Evolutionary conservation across 1,140 invertebrate species (phyloP), one percentile per base, ranked within the genome.

Genomic region (Linepithema humile): DNA sequence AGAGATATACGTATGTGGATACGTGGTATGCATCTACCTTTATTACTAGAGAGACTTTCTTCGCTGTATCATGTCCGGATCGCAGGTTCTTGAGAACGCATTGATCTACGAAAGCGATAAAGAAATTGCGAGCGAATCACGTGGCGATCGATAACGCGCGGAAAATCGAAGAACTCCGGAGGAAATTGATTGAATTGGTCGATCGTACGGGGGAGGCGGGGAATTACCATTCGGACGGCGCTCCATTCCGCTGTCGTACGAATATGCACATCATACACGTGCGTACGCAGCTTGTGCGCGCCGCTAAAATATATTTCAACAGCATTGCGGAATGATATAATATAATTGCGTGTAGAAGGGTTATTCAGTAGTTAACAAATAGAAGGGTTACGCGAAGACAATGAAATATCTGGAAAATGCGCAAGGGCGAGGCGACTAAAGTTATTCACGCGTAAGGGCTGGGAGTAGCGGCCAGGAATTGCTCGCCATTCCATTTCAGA

Each of bases 341-440:
- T 65, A 65, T 80, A 80, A 80, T 70, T 70, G 7, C 48, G 12
- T 29, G 64, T 9, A 38, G 57, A 55, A 40, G 64, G 64, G 35
- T 80, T 80, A 80, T 80, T 70, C 64, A 40, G 75, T 17, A 70
- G 64, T 80, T 80, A 80, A 70, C 64, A 70, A 80, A 70, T 43
- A 64, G 45, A 2, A 38, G 64, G 48, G 23, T 80, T 53, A 69
- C 48, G 50, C 48, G 1, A 40, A 57, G 75, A 80, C 64, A 80
- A 80, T 80, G 75, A 70, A 70, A 80, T 70, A 64, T 80, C 75
- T 43, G 50, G 75, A 80, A 80, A 80, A 80, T 69, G 75, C 64
- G 17, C 75, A 69, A 80, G 75, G 50, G 26, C 50, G 64, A 77
- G n/a, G 48, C 38, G 35, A 70, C 67, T 75, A 74, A 73, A 74